phyloP scores from a whole-genome alignment of 2,888 invertebrate genomes.

The Heterodera filipjevi region DNA sequence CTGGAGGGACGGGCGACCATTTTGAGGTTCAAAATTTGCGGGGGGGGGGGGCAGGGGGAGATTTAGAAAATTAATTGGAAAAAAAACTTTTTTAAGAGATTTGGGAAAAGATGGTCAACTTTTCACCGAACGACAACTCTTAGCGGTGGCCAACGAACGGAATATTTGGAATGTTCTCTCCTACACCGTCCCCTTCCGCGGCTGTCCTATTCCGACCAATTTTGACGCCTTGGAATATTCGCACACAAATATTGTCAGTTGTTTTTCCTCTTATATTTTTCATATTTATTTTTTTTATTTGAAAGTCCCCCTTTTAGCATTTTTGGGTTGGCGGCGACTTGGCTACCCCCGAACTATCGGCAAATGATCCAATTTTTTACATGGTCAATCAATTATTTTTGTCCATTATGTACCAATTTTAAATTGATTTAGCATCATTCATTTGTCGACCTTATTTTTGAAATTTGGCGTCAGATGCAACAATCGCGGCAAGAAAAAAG shows the following conservation, averaged over 20 bases:
- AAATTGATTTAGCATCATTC: constrained; percentile 58
- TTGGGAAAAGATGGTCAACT: constrained; percentile 58
- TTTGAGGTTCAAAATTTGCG: constrained; percentile 50
- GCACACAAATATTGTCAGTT: constrained; percentile 56
- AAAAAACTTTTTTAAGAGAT: constrained; percentile 41
- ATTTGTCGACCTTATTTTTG: constrained; percentile 67
- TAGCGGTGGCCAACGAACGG: constrained; percentile 57
- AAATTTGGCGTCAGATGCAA: constrained; percentile 62
- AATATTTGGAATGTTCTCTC: constrained; percentile 62
- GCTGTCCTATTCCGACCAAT: constrained; percentile 63
- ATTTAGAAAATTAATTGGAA: constrained; percentile 1
- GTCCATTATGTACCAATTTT: background rate
- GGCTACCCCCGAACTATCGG: constrained; percentile 58
- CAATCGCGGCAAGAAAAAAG: constrained; percentile 61
- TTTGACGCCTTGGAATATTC: constrained; percentile 62
- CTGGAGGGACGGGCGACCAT: constrained; percentile 61
- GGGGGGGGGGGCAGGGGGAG: no score
- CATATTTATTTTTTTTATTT: constrained; percentile 31
- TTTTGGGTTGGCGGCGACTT: constrained; percentile 50
- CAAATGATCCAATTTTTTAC: constrained; percentile 64
- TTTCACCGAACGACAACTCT: constrained; percentile 48
- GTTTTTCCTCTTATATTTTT: constrained; percentile 41
- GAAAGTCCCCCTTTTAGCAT: no score
- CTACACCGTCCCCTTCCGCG: constrained; percentile 61
- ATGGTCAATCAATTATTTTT: constrained; percentile 42